These are phyloP conservation scores for Phthorimaea operculella DNA, from an alignment of 1,140 invertebrate species.

Conservation along the genomic window DNA sequence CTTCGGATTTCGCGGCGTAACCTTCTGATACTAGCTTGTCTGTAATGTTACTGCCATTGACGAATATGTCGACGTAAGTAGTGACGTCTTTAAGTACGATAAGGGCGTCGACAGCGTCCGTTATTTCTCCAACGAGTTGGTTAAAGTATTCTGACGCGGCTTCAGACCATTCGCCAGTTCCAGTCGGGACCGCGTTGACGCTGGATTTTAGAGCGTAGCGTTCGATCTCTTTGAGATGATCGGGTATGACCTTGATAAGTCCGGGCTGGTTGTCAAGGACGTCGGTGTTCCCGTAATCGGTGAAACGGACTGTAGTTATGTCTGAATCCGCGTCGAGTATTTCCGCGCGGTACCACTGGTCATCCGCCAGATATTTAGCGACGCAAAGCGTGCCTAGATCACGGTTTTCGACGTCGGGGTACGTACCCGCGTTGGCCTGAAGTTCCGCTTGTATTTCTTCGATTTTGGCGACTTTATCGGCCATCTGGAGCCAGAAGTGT, in stretches of 20 bases:
- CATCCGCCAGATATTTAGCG: constrained; percentile 78
- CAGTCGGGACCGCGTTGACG: constrained; percentile 72
- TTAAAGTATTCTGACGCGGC: constrained; percentile 71
- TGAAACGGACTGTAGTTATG: constrained; percentile 79
- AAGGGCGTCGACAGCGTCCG: constrained; percentile 58
- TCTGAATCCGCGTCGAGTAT: constrained; percentile 78
- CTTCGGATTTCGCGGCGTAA: constrained; percentile 62
- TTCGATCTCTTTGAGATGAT: constrained; percentile 63
- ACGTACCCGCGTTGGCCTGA: constrained; percentile 65
- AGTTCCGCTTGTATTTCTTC: constrained; percentile 70
- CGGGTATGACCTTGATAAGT: constrained; percentile 71
- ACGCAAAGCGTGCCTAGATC: constrained; percentile 76
- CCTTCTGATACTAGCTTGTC: constrained; percentile 70
- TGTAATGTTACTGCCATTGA: constrained; percentile 70
- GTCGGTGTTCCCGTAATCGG: constrained; percentile 87
- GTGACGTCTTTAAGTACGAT: constrained; percentile 71
- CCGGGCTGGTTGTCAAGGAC: constrained; percentile 70
- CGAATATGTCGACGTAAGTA: constrained; percentile 74
- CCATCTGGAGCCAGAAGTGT: constrained; percentile 74
- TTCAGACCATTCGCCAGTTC: constrained; percentile 74
- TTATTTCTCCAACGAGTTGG: constrained; percentile 51
- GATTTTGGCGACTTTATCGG: constrained; percentile 62
- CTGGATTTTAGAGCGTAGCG: constrained; percentile 72
- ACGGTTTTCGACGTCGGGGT: constrained; percentile 64
- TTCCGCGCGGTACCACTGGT: constrained; percentile 82